Percentiles rank a stretch among this genome's conserved stretches.
phyloP scores from a whole-genome alignment of 2,797 vertebrate species.

The Acanthurus leucopareius region DNA sequence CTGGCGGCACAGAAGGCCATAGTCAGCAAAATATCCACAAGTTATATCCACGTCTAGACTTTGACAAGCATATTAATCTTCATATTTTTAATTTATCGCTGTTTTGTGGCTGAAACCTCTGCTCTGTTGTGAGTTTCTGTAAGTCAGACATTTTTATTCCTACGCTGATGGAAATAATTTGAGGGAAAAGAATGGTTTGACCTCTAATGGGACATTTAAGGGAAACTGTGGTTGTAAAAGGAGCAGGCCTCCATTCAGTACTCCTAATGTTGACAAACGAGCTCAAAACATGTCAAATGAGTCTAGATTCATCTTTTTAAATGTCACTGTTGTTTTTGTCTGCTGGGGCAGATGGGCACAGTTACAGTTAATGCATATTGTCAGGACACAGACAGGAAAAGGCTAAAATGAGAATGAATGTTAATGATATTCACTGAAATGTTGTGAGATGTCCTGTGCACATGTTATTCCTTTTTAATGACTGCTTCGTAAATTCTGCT shows the following conservation, averaged over 20 bases:
- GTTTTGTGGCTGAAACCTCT: slow-evolving; percentile 40
- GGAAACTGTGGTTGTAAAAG: slow-evolving; percentile 20
- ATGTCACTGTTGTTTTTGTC: slow-evolving; percentile 14
- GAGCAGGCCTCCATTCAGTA: not conserved
- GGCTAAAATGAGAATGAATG: not conserved
- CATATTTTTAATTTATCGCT: slow-evolving; percentile 60
- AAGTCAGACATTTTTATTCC: slow-evolving; percentile 50
- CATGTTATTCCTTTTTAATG: too few relatives aligned
- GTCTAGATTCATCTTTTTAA: slow-evolving; percentile 13
- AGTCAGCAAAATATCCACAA: slow-evolving; percentile 56
- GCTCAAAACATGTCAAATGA: slow-evolving; percentile 10
- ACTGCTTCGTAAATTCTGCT: not conserved
- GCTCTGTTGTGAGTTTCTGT: slow-evolving; percentile 40
- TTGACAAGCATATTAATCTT: slow-evolving; percentile 66
- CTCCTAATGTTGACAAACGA: slow-evolving; percentile 44
- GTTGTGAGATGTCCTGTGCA: not conserved
- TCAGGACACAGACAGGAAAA: not conserved
- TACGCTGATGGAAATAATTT: slow-evolving; percentile 42
- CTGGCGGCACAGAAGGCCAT: not conserved
- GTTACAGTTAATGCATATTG: not conserved
- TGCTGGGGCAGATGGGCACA: not conserved
- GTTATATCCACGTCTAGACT: slow-evolving; percentile 34
- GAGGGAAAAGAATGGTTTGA: slow-evolving; percentile 45
- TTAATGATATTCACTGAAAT: not conserved
- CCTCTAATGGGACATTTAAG: slow-evolving; percentile 43